Base-by-base conservation (phyloP, 1,140 invertebrate genomes). In the Bombus waltoni region DNA sequence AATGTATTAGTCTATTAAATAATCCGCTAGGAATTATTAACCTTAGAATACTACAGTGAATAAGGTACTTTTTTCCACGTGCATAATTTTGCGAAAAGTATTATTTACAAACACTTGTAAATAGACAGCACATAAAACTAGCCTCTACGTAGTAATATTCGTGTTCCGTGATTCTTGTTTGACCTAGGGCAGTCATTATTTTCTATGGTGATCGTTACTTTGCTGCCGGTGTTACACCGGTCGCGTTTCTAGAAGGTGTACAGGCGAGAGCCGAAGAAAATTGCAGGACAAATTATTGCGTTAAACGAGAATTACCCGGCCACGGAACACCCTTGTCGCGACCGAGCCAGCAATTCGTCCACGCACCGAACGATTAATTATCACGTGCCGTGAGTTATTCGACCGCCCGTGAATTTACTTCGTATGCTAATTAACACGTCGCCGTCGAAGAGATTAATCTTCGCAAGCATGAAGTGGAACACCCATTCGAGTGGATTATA, bases 381-480 rank as follows among this genome's bases (percentile, higher is more conserved):
- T 78, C 28, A 38, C 38, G 75, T 77, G 53, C 38, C 75, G 35
- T 62, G 53, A 62, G 75, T 65, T 78, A 65, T 78, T 65, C 75
- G 75, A 65, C 75, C 57, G 75, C 25, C 75, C n/a, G 47, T 78
- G 57, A 78, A 78, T 78, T 78, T 78, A 42, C 57, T 78, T 78
- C 38, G 38, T 38, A 78, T 42, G 75, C 75, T 62, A 78, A 78
- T 78, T 78, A 78, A 78, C 75, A 65, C 75, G 75, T 65, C 38
- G 57, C 75, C 75, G 57, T 32, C 57, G 38, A 59, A 65, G 38
- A 59, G 38, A 78, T 78, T 78, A 65, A 78, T 78, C 75, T 62
- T 78, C 59, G 59, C 28, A 15, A 42, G 38, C 38, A 38, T 44
- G 38, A 78, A 40, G 57, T 22, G 59, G 18, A 65, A 65, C 47